Base-by-base conservation (phyloP, 2,888 invertebrate species). In the Cephus rjabovi region DNA sequence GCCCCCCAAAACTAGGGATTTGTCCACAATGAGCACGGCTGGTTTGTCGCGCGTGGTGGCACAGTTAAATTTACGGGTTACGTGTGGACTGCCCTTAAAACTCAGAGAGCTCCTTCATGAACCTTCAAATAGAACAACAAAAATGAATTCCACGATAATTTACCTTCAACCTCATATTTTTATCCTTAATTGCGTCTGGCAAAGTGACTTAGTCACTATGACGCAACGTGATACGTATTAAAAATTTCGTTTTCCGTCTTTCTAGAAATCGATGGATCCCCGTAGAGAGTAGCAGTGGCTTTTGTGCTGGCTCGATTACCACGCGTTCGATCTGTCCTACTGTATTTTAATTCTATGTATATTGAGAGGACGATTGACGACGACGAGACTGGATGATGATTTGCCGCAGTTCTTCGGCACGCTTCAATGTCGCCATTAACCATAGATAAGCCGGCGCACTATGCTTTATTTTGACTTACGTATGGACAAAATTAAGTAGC, bases 391-490 rank as follows among this genome's bases (percentile, higher is more conserved):
- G 77, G 69, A 74, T 34, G 71, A 71, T 71, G 71, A 71, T 71
- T 71, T 34, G 71, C 31, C 2, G 34, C 6, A 71, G 69, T 34
- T 76, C 83, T 84, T 86, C 81, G 74, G 77, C 75, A 76, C 80
- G 79, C 82, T 79, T 79, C 79, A 80, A 79, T 79, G 84, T 86
- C 83, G 83, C 84, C 83, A 87, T 89, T 87, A 87, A 86, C 81
- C 84, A 87, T 86, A 89, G 88, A 90, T 89, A 89, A 88, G 88
- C 88, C 86, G 78, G 81, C 82, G 84, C n/a, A n/a, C n/a, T n/a
- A n/a, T n/a, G n/a, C n/a, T n/a, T n/a, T n/a, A n/a, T n/a, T n/a
- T n/a, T n/a, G n/a, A n/a, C n/a, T n/a, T n/a, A n/a, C n/a, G n/a
- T n/a, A n/a, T n/a, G n/a, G n/a, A n/a, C n/a, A n/a, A n/a, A n/a